Evolutionary conservation across 1,140 invertebrate genomes (phyloP), one percentile per base, ranked within the genome.

Genomic region (Drosophila auraria): DNA sequence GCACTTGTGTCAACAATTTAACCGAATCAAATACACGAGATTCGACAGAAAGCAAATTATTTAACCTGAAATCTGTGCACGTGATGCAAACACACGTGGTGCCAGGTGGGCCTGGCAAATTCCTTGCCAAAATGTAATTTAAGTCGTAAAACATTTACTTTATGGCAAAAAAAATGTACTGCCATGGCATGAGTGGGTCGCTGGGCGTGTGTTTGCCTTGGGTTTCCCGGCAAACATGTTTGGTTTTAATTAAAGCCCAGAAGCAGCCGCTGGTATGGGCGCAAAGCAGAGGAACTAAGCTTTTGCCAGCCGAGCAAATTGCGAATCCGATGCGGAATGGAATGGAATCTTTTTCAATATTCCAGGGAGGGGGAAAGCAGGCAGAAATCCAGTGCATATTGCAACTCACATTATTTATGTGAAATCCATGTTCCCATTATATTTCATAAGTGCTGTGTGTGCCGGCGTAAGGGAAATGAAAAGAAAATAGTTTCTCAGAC

Each of bases 401-500:
- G 47, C 56, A 73, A 25, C 33, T 59, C 38, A 38, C 47, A 73
- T 44, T 62, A 76, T 77, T 71, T 81, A 76, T 77, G 56, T 72
- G 45, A 64, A 49, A 56, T 54, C 54, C 63, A 75, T 82, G 61
- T 44, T 75, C 65, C 65, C 56, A 78, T 82, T 76, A 64, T 87
- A 51, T 79, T 40, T 27, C 62, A 87, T 69, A 87, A 82, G 83
- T 87, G 62, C 57, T 50, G 57, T 53, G 57, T 53, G 53, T 49
- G 57, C 53, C 25, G 53, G 51, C 42, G 38, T 8, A 49, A 17
- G 62, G 66, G n/a, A 80, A 89, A 87, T 83, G 68, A 89, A 89
- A 87, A 87, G 84, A 83, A 87, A 83, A 89, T 89, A 83, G 84
- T 83, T 80, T 66, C 58, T 54, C 77, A 87, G 84, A 78, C 60